Evolutionary conservation across 2,113 vertebrate genomes (phyloP).

Genomic region (Ivindomyrus marchei): DNA sequence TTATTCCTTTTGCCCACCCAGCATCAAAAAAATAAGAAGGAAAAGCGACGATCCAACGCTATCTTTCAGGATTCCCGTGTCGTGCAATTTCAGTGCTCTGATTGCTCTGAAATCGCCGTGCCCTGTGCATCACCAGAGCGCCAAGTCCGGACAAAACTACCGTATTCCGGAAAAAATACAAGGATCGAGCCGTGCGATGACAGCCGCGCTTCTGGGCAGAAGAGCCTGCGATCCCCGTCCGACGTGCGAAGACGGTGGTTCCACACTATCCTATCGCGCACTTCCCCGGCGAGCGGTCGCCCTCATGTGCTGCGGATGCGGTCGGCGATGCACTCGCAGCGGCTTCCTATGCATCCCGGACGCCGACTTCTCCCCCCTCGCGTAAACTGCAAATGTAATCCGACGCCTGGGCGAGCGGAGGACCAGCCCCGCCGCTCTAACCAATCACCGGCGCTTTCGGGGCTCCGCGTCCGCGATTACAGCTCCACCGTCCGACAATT

Average conservation of each 20-base stretch:
- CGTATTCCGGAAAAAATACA: not conserved
- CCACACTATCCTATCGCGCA: not conserved
- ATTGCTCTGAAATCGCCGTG: conserved; percentile 8
- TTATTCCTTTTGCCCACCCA: not conserved
- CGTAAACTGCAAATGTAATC: conserved; percentile 51
- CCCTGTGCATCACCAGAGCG: conserved; percentile 21
- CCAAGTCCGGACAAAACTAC: conserved; percentile 16
- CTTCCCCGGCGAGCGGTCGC: conserved; percentile 14
- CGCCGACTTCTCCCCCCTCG: conserved; percentile 42
- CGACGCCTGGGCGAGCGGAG: conserved; percentile 38
- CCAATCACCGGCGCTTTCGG: conserved; percentile 56
- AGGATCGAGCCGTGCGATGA: not conserved
- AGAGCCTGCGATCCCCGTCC: not conserved
- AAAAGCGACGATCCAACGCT: conserved; percentile 13
- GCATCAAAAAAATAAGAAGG: conserved; percentile 8
- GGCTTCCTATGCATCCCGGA: conserved; percentile 32
- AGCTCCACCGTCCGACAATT: conserved; percentile 31
- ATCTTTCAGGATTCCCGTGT: not conserved
- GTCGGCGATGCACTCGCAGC: not conserved
- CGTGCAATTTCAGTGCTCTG: conserved; percentile 1
- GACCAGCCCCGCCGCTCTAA: conserved; percentile 37
- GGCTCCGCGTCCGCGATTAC: conserved; percentile 40
- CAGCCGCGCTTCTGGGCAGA: not conserved
- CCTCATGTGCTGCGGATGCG: conserved; percentile 34
- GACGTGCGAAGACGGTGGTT: not conserved